These are phyloP conservation scores for Machaerirhynchus nigripectus DNA, from an alignment of 2,113 vertebrate species.

Conservation along the genomic window DNA sequence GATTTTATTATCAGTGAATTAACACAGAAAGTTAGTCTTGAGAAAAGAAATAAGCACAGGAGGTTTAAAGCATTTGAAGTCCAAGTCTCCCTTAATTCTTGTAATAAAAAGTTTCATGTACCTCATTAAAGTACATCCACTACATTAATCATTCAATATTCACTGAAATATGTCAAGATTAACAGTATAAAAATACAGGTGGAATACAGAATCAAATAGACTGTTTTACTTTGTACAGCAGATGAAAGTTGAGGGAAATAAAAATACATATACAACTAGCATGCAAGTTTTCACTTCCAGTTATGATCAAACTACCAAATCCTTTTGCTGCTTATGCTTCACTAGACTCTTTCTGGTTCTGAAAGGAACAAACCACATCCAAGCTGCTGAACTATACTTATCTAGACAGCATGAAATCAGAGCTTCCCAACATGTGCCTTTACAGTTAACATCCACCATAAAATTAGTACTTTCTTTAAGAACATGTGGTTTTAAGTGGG, in stretches of 20 bases:
- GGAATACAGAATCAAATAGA: background rate
- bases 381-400: background rate
- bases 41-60: background rate
- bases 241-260: background rate
- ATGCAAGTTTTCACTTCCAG: background rate
- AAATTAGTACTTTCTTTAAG: conserved; percentile 7
- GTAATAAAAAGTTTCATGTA: background rate
- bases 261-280: background rate
- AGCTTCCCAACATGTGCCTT: background rate
- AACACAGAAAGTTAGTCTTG: background rate
- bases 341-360: background rate
- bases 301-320: background rate
- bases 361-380: background rate
- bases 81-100: background rate
- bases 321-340: background rate
- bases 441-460: background rate
- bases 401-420: background rate
- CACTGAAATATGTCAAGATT: background rate
- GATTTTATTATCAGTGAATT: background rate
- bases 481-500: background rate
- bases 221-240: background rate
- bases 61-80: background rate
- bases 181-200: background rate
- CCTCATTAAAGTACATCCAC: background rate
- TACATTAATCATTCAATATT: background rate